Base-by-base conservation (phyloP, 2,797 vertebrate genomes). In the Poecilia wingei region DNA sequence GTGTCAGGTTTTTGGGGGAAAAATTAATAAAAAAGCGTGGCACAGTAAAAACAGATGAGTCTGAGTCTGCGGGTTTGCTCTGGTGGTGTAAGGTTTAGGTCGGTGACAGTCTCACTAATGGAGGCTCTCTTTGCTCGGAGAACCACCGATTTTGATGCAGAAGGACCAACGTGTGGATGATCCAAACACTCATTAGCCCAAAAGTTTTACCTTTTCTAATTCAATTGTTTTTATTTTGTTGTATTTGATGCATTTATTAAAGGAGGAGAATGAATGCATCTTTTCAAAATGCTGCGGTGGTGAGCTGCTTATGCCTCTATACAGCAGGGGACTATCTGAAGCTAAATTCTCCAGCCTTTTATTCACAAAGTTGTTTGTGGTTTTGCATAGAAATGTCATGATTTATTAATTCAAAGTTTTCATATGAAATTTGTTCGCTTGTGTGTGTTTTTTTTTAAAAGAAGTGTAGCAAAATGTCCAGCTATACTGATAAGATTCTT, bases 1-100 rank as follows among this genome's bases (percentile, higher is more conserved):
- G 95, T 97, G 97, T 97, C 97, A 97, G 97, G 96, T 97, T 92
- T 96, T 82, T 51, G 79, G 41, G 81, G 95, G 95, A 96, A 96
- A 96, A 96, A 97, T 96, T 96, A 97, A 97, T 97, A 97, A 95
- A 97, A 39, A 71, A 97, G 96, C 94, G 94, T 96, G 97, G 95
- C 96, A 95, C 94, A 95, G 94, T 90, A 94, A 95, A 90, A 95
- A 97, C 96, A 95, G 95, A 97, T 96, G 95, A 94, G 94, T 95
- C 95, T 95, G 95, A 95, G 95, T 94, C 96, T 94, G 93, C 93
- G 82, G 96, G 96, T 95, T 96, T 95, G 95, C 95, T 96, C 96
- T 93, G 95, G 90, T 93, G 95, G 90, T 88, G 87, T 89, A 92
- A 78, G 72, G 81, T 84, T 84, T 82, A 81, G 87, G 87, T 89